phyloP scores from a whole-genome alignment of 2,888 invertebrate genomes.

The Eilema caniola region DNA sequence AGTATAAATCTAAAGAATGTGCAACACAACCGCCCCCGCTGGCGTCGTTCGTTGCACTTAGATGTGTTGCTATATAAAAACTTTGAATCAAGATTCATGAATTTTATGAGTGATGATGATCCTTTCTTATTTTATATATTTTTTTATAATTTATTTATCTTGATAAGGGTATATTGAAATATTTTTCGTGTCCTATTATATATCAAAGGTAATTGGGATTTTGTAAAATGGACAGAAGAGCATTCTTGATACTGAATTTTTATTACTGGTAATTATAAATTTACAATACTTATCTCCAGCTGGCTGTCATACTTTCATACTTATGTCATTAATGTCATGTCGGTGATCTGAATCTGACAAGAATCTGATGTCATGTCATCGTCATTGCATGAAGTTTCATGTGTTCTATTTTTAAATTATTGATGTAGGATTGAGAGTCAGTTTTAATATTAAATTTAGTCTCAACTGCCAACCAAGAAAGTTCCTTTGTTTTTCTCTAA shows the following conservation, averaged over 20 bases:
- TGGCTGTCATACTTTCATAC: not conserved
- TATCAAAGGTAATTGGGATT: not conserved
- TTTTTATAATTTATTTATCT: not conserved
- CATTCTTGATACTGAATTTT: not conserved
- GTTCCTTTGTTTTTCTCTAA: constrained; percentile 37
- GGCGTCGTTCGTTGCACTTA: constrained; percentile 64
- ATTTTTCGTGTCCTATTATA: not conserved
- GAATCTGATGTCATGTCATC: not conserved
- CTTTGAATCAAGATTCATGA: not conserved
- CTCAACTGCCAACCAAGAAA: not conserved
- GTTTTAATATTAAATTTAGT: not conserved
- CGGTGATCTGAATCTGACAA: too few species aligned
- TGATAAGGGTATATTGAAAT: not conserved
- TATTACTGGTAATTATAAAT: not conserved
- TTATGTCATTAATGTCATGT: constrained; percentile 5
- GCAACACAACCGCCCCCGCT: constrained; percentile 61
- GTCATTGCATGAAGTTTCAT: not conserved
- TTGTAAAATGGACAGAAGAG: not conserved
- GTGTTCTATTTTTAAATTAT: constrained; percentile 57
- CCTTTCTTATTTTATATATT: not conserved
- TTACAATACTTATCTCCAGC: not conserved
- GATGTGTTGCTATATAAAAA: constrained; percentile 47
- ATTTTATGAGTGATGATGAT: not conserved
- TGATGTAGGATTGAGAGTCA: constrained; percentile 9
- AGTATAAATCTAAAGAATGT: constrained; percentile 55